Evolutionary conservation across 2,113 vertebrate species (phyloP), one percentile per base, ranked within the genome.

Genomic region (Chloebia gouldiae): DNA sequence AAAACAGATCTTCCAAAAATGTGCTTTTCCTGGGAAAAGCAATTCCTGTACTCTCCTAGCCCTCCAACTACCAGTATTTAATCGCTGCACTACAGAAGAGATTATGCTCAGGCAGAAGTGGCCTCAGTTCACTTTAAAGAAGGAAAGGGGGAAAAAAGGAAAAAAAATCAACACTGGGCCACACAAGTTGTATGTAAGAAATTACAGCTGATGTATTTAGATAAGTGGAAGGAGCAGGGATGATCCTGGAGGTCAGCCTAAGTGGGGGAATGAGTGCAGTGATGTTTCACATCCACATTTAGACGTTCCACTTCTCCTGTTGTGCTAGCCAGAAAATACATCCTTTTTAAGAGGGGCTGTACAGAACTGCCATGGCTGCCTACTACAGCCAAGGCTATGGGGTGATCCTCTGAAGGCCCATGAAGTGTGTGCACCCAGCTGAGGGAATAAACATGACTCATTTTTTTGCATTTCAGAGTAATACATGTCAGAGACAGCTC

Each of bases 71-170:
- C 39, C 59, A 88, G 51, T n/a, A 68, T 91, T 97, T 93, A 95
- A 94, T 95, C 82, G 92, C 64, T 65, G 85, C 68, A 56, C 61
- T 45, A 17, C 40, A 88, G 84, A 17, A 92, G 57, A 44, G 42
- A 88, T 93, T 79, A 88, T 3, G 20, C 80, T 88, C 42, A 81
- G 92, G 85, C 92, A 97, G 50, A 59, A 87, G 82, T 27, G 57
- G 86, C 44, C 57, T 93, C 18, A 23, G 80, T 95, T 97, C 96
- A 92, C 96, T 98, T 96, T 93, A 92, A 96, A 80, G 92, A 91
- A 53, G 12, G 2, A 1, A 6, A 13, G 21, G 3, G 2, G 49
- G 20, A 61, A 4, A 5, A 15, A n/a, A 16, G 39, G 4, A 0
- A 3, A 7, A n/a, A 53, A 13, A 60, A 70, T 18, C 63, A 61